Evolutionary conservation across 1,140 invertebrate species (phyloP).

Genomic region (Chironomus tepperi): DNA sequence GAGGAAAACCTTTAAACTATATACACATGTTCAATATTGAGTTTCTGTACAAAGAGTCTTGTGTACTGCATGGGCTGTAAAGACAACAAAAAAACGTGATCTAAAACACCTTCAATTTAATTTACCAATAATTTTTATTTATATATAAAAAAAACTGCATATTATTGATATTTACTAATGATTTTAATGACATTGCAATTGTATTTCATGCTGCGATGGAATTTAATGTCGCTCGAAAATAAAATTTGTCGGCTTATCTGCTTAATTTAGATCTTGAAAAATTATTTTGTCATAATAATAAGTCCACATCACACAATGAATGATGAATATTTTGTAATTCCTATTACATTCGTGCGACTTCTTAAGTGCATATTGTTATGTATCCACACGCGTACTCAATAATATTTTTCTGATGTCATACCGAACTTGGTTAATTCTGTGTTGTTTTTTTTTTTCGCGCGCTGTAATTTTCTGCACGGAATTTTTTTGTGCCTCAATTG

Average conservation of each 20-base stretch:
- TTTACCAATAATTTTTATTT: slow-evolving; percentile 1
- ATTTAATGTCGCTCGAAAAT: not conserved
- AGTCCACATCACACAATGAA: not conserved
- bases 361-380: not conserved
- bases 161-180: not conserved
- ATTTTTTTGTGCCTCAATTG: not conserved
- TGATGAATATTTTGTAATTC: not conserved
- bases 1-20: not conserved
- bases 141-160: not conserved
- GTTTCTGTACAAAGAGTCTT: not conserved
- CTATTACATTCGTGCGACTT: not conserved
- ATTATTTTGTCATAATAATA: not conserved
- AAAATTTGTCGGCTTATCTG: not conserved
- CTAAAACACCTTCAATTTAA: slow-evolving; percentile 19
- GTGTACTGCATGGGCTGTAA: not conserved
- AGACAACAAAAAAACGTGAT: slow-evolving; percentile 7
- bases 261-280: not conserved
- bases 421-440: no score
- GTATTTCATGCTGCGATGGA: not conserved
- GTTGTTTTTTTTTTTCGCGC: no score
- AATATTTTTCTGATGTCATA: no score
- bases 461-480: slow-evolving; percentile 6
- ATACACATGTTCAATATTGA: not conserved
- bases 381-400: not conserved
- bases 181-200: slow-evolving; percentile 2